Evolutionary conservation across 2,888 invertebrate genomes (phyloP).

Genomic region (Laspeyria flexula): DNA sequence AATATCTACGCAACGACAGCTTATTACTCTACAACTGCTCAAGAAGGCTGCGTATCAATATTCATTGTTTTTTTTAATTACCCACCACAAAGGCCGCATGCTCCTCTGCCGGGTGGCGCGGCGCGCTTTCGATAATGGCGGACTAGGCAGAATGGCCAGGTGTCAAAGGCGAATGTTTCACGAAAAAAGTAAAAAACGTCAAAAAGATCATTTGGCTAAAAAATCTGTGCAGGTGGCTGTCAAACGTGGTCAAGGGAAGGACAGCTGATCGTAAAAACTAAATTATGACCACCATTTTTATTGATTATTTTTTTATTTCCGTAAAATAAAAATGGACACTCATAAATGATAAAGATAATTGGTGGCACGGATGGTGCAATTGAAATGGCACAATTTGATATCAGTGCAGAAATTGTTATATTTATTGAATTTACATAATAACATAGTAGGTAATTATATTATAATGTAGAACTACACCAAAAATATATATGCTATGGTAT

Average conservation of each 20-base stretch:
- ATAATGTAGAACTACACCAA: too few species aligned
- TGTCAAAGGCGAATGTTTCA: conserved; percentile 67
- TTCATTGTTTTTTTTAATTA: conserved; percentile 61
- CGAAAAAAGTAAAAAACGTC: conserved; percentile 66
- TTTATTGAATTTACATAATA: too few species aligned
- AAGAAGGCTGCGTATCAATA: conserved; percentile 54
- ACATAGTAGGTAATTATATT: too few species aligned
- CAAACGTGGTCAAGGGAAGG: conserved; percentile 71
- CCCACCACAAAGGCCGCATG: conserved; percentile 54
- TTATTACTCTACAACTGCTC: conserved; percentile 51
- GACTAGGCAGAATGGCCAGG: conserved; percentile 74
- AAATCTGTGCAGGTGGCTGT: conserved; percentile 81
- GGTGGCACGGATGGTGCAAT: neutral
- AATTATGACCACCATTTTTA: conserved; percentile 57
- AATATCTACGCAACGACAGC: conserved; percentile 38
- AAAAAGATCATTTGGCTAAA: conserved; percentile 70
- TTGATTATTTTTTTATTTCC: conserved; percentile 33
- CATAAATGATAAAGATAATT: neutral
- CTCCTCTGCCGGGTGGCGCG: conserved; percentile 61
- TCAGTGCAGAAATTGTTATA: too few species aligned
- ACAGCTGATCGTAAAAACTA: conserved; percentile 72
- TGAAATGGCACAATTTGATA: too few species aligned
- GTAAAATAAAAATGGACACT: neutral
- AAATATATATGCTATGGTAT: too few species aligned
- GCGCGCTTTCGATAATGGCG: conserved; percentile 58